Evolutionary conservation across 2,888 invertebrate genomes (phyloP), one percentile per base, ranked within the genome.

Genomic region (Synergus laeviventris): DNA sequence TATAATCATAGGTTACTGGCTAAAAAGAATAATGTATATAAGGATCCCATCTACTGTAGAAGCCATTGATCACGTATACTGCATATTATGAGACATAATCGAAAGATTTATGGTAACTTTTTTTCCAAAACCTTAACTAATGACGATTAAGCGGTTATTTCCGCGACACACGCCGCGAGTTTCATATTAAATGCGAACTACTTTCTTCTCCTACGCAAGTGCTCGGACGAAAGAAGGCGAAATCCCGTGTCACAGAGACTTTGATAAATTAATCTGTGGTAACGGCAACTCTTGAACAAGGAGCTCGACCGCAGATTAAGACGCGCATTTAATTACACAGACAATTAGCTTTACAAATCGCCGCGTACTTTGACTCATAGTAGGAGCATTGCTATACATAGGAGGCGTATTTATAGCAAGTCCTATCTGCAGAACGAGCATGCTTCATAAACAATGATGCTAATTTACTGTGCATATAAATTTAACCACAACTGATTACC

Each of bases 261-360:
- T 70, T 70, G 70, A 70, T 49, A 70, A 70, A 70, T 70, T 70
- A 70, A 70, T 70, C 70, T 70, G 45, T 49, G 49, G 45, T 70
- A 70, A 70, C 49, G 70, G 70, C 49, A 70, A n/a, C 45, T 70
- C 31, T 31, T 0, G 49, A 70, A 70, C 36, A 36, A 70, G 70
- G n/a, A 49, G 31, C 70, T 49, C 49, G 31, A 31, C 21, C 45
- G 42, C 66, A 70, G 49, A 70, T 70, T 49, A 70, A 70, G 70
- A 31, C 62, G 36, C 66, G 70, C 70, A 70, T 70, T 49, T 70
- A 70, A 70, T 70, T 70, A 70, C 70, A 70, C 70, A 70, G 70
- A 70, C 70, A 70, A 70, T 70, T 70, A 70, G 70, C 70, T 70
- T 70, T 70, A 70, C 70, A 70, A 70, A 70, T 70, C 31, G 70